Base-by-base conservation (phyloP, 1,140 invertebrate species). In the Cydia pomonella region DNA sequence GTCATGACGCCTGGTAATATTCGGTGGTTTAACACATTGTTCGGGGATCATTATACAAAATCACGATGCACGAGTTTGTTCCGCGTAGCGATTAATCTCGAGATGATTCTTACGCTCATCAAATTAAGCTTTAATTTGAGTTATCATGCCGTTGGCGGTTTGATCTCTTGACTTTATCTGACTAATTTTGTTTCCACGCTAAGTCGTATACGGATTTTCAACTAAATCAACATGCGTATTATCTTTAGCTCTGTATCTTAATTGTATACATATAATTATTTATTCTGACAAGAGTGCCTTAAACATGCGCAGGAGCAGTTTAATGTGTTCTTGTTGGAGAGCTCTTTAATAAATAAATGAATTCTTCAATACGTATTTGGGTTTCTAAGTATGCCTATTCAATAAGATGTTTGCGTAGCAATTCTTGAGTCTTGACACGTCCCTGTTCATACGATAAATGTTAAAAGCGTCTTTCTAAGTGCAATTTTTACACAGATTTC, bases 11-110 rank as follows among this genome's bases (percentile, higher is more conserved):
- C 41, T 73, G 72, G 77, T 87, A 81, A 86, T 83, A 83, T 87
- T 88, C 82, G 83, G 80, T 53, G 73, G 63, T 82, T 83, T 82
- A 83, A 79, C 80, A 83, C 82, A 90, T 85, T 88, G 84, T 87
- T 86, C 80, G 84, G 10, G n/a, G 72, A 77, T 87, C 78, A 87
- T 87, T 87, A 85, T 80, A 81, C 13, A 81, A 80, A 79, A 87
- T 90, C 86, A 91, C 86, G 85, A 89, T 75, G 81, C 79, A 73
- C 66, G 50, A 74, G 75, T 78, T 64, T 78, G 87, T 91, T 91
- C 87, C 89, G 88, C 86, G 83, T 89, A 78, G 75, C 80, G 75
- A 87, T 89, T 88, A 88, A 89, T 87, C 84, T 84, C 79, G 72
- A 74, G 80, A 88, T 84, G 79, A 84, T 85, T 75, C 71, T 75